phyloP scores from a whole-genome alignment of 92 coral and sea anemone species.

The Desmophyllum pertusum region DNA sequence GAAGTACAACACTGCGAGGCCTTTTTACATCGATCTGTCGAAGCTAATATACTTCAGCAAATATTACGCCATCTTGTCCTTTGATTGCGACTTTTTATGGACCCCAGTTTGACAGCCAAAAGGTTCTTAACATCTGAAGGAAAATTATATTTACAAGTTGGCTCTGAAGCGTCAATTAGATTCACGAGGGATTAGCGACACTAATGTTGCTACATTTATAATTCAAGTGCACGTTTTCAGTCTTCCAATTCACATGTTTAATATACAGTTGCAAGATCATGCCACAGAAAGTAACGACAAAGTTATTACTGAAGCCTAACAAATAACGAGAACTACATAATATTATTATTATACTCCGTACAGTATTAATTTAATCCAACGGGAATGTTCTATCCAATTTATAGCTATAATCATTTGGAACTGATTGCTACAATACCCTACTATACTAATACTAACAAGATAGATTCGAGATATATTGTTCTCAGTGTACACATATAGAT shows the following conservation, averaged over 20 bases:
- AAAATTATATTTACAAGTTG: background rate
- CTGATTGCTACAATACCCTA: background rate
- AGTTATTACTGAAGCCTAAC: background rate
- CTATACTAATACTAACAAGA: background rate
- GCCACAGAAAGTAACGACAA: background rate
- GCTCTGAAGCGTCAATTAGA: background rate
- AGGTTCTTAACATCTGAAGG: background rate
- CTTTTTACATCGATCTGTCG: background rate
- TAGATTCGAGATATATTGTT: background rate
- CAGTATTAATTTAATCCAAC: background rate
- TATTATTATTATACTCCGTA: background rate
- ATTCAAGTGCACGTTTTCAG: background rate
- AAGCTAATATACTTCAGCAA: conserved; percentile 6
- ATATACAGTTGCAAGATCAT: too few species aligned
- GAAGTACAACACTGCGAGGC: background rate
- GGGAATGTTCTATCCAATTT: background rate
- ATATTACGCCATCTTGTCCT: background rate
- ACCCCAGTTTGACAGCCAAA: background rate
- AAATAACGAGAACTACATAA: background rate
- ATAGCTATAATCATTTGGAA: background rate
- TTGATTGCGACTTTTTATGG: background rate
- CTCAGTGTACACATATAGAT: background rate
- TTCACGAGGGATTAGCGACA: background rate
- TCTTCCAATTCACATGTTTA: background rate
- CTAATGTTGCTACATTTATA: background rate